These are phyloP conservation scores for Nyctereutes procyonoides DNA, from an alignment of 2,113 vertebrate genomes.

Conservation along the genomic window DNA sequence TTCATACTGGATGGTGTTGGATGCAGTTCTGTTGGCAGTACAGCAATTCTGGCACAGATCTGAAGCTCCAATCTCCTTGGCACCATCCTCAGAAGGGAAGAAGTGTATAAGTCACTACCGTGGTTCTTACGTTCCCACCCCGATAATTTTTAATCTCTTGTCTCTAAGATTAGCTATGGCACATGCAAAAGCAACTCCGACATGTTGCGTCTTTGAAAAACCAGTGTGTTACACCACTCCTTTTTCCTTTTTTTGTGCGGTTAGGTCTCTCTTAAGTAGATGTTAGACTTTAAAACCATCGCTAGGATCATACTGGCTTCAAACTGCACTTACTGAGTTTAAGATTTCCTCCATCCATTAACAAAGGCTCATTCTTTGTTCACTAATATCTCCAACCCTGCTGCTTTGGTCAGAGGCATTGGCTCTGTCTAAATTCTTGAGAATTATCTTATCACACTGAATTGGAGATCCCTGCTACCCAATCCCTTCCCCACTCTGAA, in stretches of 20 bases:
- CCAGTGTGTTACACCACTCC: not conserved
- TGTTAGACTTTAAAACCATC: not conserved
- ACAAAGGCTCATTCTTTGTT: not conserved
- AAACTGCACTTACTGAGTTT: not conserved
- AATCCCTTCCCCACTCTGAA: not conserved
- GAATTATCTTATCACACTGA: not conserved
- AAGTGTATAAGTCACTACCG: not conserved
- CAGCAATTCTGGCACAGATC: not conserved
- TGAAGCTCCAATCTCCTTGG: not conserved
- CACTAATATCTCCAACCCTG: not conserved
- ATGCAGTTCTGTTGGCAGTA: not conserved
- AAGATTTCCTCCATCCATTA: not conserved
- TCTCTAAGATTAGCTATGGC: not conserved
- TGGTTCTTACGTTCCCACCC: not conserved
- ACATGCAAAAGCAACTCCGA: not conserved
- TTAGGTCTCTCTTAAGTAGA: not conserved
- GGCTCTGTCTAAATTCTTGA: not conserved
- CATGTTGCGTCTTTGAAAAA: not conserved
- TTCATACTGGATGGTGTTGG: not conserved
- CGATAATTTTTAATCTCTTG: not conserved
- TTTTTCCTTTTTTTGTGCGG: not conserved
- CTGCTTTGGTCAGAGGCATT: not conserved
- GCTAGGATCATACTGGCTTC: not conserved
- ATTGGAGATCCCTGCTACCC: not conserved
- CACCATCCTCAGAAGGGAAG: not conserved